phyloP scores from a whole-genome alignment of 2,888 invertebrate species.

The Endomychus coccineus region DNA sequence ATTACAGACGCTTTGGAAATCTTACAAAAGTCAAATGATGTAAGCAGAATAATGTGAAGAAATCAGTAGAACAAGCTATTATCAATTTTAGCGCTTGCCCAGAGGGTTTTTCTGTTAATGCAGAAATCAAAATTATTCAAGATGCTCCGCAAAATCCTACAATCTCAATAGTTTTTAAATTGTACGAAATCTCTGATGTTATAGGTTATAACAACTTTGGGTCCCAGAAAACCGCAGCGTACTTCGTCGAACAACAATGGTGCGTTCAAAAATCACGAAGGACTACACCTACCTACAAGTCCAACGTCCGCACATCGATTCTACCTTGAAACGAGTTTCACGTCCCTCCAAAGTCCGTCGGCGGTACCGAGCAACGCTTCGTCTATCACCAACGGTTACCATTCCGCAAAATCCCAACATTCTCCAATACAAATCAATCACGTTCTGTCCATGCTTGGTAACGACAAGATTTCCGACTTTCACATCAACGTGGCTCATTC shows the following conservation, averaged over 20 bases:
- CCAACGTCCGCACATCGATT: constrained; percentile 49
- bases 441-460: constrained; percentile 9
- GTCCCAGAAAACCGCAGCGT: constrained; percentile 71
- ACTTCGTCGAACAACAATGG: constrained; percentile 9
- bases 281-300: constrained; percentile 5
- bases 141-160: no score
- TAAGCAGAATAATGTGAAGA: no score
- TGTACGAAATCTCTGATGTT: constrained; percentile 8
- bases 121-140: no score
- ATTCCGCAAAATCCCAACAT: constrained; percentile 35
- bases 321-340: constrained; percentile 69
- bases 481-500: constrained; percentile 6
- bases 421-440: constrained; percentile 27
- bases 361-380: constrained; percentile 33
- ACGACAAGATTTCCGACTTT: constrained; percentile 12
- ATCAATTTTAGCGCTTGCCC: no score
- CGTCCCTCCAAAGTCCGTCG: constrained; percentile 53
- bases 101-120: no score
- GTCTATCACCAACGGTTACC: constrained; percentile 39
- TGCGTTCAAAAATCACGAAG: constrained; percentile 3
- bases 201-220: constrained; percentile 70
- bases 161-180: no score
- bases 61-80: no score
- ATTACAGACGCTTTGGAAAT: no score
- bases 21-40: no score